Base-by-base conservation (phyloP, 2,888 invertebrate genomes). In the Chrysolina americana region DNA sequence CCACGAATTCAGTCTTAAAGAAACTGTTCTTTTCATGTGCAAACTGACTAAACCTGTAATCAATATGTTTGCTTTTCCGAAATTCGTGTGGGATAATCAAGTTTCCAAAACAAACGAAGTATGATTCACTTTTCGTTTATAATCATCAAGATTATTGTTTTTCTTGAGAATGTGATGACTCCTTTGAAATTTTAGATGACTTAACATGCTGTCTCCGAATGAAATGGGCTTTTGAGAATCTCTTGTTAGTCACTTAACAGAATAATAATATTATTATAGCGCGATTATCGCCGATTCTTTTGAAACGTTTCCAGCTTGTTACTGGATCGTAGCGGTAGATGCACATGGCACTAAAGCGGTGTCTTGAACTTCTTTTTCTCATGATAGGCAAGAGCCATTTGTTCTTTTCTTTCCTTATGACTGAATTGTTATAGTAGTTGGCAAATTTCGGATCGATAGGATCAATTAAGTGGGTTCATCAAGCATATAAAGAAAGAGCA, bases 281-380 rank as follows among this genome's bases (percentile, higher is more conserved):
- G 19, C 50, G 15, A 50, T 50, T 50, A 50, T 1, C 50, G 50
- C 19, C 17, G 47, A 47, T 19, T 17, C 50, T 17, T 50, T 50
- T 50, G 19, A 50, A 50, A 50, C 10, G n/a, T 19, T n/a, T 50
- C 17, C 50, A 19, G 50, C 50, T 50, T 50, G 50, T 50, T 19
- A 50, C 50, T 50, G 50, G 50, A 19, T 50, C 50, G 19, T 50
- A 50, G 50, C 50, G 19, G 50, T 50, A n/a, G 47, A 15, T 47
- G 13, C 15, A 47, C n/a, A 15, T 17, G 50, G 19, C 44, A 15
- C 13, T 15, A 50, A 50, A 19, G 11, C 6, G n/a, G 19, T 10
- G 6, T 9, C 50, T 50, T 50, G 9, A 9, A 19, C 9, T 19
- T 50, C 50, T 5, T 19, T 50, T 50, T 36, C 5, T 2, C 28